Evolutionary conservation across 2,113 vertebrate genomes (phyloP).

Genomic region (Cepphus grylle): DNA sequence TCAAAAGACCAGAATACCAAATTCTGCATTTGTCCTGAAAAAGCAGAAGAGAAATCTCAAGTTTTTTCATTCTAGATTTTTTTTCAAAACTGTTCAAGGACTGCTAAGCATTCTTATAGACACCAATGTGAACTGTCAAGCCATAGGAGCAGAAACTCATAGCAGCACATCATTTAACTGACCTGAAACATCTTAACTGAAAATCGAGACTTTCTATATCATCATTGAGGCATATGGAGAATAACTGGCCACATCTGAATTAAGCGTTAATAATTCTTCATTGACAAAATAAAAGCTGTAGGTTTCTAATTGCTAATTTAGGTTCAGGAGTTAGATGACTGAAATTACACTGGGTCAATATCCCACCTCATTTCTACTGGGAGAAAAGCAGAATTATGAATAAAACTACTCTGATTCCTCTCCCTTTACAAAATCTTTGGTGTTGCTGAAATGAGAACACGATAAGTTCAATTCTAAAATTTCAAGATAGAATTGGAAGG

Average conservation of each 20-base stretch:
- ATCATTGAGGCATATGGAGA: background rate
- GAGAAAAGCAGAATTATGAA: background rate
- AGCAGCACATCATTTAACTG: background rate
- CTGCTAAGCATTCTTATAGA: background rate
- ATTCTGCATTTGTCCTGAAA: background rate
- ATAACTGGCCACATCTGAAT: background rate
- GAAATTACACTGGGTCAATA: background rate
- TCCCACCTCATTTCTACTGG: background rate
- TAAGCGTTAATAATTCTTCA: background rate
- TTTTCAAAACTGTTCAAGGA: background rate
- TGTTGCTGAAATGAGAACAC: background rate
- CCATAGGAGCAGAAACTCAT: background rate
- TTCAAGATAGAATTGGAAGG: background rate
- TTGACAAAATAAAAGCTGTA: background rate
- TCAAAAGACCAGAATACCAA: background rate
- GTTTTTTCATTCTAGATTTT: background rate
- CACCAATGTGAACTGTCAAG: background rate
- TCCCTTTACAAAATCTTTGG: background rate
- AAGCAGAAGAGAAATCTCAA: background rate
- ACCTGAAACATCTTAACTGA: background rate
- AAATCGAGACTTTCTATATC: background rate
- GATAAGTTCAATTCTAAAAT: background rate
- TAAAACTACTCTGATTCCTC: background rate
- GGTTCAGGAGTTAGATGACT: background rate
- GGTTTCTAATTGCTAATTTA: background rate